These are phyloP conservation scores for Misgurnus anguillicaudatus DNA, from an alignment of 2,113 vertebrate species.

Conservation along the genomic window DNA sequence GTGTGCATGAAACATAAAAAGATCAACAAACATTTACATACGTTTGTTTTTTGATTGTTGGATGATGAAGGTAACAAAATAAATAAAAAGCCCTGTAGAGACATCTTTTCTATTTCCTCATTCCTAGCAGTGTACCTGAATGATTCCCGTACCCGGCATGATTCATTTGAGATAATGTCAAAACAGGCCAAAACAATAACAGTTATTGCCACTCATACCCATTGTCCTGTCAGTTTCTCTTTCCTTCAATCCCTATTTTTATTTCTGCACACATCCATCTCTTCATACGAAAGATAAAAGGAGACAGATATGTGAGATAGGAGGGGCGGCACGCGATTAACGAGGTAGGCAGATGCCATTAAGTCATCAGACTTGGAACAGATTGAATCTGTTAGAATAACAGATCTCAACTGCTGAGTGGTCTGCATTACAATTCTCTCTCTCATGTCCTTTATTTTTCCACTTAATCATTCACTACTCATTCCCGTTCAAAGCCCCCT, in stretches of 20 bases:
- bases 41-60: too few species aligned
- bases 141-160: too few species aligned
- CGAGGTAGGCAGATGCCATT: neutral
- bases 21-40: too few species aligned
- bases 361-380: conserved; percentile 7
- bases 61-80: neutral
- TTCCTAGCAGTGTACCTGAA: neutral
- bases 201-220: neutral
- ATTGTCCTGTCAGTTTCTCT: neutral
- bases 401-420: conserved; percentile 9
- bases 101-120: neutral
- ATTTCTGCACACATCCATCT: neutral
- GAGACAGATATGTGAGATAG: neutral
- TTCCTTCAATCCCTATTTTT: neutral
- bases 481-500: neutral
- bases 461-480: conserved; percentile 19
- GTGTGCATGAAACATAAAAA: too few species aligned
- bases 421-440: conserved; percentile 24
- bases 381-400: conserved; percentile 10
- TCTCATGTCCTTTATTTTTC: conserved; percentile 10
- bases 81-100: neutral
- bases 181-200: neutral
- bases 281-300: neutral
- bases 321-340: neutral
- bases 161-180: conserved; percentile 9